phyloP scores from a whole-genome alignment of 2,797 vertebrate genomes.

The Halcyon leucocephala region DNA sequence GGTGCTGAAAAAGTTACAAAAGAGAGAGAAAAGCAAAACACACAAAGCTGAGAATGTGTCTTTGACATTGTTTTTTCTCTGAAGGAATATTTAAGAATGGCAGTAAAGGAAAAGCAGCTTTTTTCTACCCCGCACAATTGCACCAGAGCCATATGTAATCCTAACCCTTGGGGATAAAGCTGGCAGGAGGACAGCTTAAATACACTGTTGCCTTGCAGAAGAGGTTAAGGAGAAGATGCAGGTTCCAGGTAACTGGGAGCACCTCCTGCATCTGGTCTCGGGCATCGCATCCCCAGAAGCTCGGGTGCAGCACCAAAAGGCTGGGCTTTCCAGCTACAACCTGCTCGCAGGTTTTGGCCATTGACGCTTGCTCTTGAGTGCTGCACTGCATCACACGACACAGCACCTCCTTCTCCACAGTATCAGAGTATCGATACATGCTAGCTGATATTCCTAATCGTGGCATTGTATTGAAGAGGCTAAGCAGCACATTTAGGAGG shows the following conservation, averaged over 20 bases:
- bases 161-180: neutral
- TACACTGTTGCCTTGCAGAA: neutral
- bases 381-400: rapidly evolving
- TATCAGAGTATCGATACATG: neutral
- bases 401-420: neutral
- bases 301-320: neutral
- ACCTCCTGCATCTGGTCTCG: neutral
- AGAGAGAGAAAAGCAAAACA: neutral
- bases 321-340: neutral
- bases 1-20: neutral
- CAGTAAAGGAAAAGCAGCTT: neutral
- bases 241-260: neutral
- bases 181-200: neutral
- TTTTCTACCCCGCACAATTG: neutral
- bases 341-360: neutral
- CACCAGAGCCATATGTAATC: neutral
- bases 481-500: neutral
- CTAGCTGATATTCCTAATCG: neutral
- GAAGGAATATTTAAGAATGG: neutral
- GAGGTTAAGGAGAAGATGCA: neutral
- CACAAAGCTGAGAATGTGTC: neutral
- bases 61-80: neutral
- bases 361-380: neutral
- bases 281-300: neutral
- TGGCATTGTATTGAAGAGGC: neutral